These are phyloP conservation scores for Mesitornis unicolor DNA, from an alignment of 2,113 vertebrate species.

Conservation along the genomic window DNA sequence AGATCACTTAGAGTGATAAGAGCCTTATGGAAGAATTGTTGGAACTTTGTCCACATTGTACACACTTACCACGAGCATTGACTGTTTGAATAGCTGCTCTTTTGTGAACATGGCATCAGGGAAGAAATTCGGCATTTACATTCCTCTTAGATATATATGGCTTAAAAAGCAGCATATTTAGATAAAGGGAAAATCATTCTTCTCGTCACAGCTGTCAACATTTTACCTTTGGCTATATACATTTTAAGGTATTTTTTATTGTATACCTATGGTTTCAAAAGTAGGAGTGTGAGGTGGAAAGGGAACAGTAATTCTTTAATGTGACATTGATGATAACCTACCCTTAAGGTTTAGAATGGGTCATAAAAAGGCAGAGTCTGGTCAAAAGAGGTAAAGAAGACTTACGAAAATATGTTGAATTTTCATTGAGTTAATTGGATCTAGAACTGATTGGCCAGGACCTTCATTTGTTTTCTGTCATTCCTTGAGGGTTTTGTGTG, in stretches of 20 bases:
- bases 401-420: neutral
- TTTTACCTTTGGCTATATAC: neutral
- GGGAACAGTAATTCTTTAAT: neutral
- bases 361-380: neutral
- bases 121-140: neutral
- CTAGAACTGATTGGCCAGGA: neutral
- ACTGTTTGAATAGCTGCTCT: neutral
- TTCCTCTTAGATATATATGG: neutral
- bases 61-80: neutral
- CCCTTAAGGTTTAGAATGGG: neutral
- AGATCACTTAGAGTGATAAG: neutral
- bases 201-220: constrained; percentile 13
- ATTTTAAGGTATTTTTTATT: neutral
- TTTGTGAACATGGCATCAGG: neutral
- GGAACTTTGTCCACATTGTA: neutral
- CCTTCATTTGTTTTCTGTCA: neutral
- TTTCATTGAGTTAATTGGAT: neutral
- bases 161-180: neutral
- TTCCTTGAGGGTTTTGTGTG: neutral
- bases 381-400: neutral
- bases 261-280: constrained; percentile 2
- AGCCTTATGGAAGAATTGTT: neutral
- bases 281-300: neutral
- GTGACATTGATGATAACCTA: neutral
- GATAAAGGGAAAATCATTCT: neutral